Evolutionary conservation across 2,113 vertebrate species (phyloP).

Genomic region (Galemys pyrenaicus): DNA sequence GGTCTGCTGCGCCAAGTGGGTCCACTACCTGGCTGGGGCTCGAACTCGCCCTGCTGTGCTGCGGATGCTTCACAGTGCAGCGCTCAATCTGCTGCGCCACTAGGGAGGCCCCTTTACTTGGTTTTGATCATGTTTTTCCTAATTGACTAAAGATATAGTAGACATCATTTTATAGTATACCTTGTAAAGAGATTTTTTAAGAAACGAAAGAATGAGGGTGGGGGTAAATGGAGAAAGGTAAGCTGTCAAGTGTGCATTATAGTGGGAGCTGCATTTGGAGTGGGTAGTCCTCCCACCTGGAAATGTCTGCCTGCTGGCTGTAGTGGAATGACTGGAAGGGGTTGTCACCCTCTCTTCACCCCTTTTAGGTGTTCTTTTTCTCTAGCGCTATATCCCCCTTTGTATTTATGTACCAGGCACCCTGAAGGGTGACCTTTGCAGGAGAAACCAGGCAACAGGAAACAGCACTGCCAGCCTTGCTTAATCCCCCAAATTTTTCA

Average conservation of each 20-base stretch:
- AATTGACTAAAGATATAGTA: not conserved
- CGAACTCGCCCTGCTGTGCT: no score
- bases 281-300: fast-evolving
- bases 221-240: fast-evolving
- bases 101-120: no score
- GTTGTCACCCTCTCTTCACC: no score
- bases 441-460: not conserved
- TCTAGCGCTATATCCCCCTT: fast-evolving
- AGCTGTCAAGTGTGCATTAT: not conserved
- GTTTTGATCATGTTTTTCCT: not conserved
- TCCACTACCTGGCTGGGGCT: no score
- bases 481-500: not conserved
- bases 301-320: no score
- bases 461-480: fast-evolving
- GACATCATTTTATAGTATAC: not conserved
- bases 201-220: not conserved
- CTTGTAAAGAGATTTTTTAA: not conserved
- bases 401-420: no score
- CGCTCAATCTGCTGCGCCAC: no score
- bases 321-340: not conserved
- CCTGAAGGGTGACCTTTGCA: not conserved
- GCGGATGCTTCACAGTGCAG: no score
- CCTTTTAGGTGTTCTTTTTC: not conserved
- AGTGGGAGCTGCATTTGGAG: fast-evolving
- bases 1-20: no score